Evolutionary conservation across 2,888 invertebrate genomes (phyloP), one percentile per base, ranked within the genome.

Genomic region (Limnephilus marmoratus): DNA sequence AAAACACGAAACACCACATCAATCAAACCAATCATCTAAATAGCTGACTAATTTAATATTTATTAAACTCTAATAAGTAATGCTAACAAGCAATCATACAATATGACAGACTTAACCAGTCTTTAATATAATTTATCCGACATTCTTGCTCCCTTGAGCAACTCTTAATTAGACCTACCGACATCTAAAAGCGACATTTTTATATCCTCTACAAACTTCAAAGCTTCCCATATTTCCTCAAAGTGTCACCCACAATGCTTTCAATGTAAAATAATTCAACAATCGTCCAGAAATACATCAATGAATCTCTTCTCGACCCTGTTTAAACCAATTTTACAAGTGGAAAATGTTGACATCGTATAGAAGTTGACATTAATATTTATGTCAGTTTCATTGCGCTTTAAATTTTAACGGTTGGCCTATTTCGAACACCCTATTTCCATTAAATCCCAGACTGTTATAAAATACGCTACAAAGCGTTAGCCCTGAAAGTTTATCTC

Each of bases 391-490:
- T 83, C 82, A 83, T 83, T 90, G 90, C 81, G 80, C 90, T 90
- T 90, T 81, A 90, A 81, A 81, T 90, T 90, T 90, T 83, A 90
- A 90, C 90, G 82, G 31, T 83, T 49, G 90, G 82, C 82, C 90
- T 90, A 90, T 81, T 90, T 90, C 45, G n/a, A 49, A 81, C 90
- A 90, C 90, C 90, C 90, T 49, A 90, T 90, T 90, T 81, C 49
- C 53, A 81, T 90, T 41, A 24, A n/a, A 81, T 37, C n/a, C 45
- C 29, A 15, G 45, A 45, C 41, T 45, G 86, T 86, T 45, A 45
- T 86, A 86, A 86, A 86, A 34, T n/a, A 86, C 86, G 86, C 0
- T 45, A 34, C 45, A 86, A 86, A 34, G 86, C 86, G 86, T 86
- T 45, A n/a, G 41, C 86, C 86, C 86, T 41, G 41, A 37, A 41